Evolutionary conservation across 2,113 vertebrate species (phyloP).

Genomic region (Terrapene triunguis): DNA sequence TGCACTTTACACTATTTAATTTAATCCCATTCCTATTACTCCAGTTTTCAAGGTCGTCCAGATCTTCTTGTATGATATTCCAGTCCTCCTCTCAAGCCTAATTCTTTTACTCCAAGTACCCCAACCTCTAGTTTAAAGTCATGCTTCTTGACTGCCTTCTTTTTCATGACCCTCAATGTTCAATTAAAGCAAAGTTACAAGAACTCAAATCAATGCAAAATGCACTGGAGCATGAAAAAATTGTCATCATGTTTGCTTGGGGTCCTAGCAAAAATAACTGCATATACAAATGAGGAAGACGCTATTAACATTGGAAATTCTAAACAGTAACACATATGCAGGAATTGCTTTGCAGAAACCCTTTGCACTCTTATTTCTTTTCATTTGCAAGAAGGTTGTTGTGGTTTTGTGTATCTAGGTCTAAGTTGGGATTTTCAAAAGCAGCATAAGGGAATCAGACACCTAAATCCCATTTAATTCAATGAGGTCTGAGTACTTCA

Average conservation of each 20-base stretch:
- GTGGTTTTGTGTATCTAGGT: neutral
- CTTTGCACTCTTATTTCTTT: neutral
- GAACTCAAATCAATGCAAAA: neutral
- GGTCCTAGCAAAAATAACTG: neutral
- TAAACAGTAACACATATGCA: neutral
- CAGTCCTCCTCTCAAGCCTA: neutral
- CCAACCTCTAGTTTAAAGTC: neutral
- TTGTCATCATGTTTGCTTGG: neutral
- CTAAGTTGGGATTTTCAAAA: neutral
- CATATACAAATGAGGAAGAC: neutral
- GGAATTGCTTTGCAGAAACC: neutral
- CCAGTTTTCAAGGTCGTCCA: too few relatives aligned
- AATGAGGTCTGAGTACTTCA: neutral
- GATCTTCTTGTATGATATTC: too few relatives aligned
- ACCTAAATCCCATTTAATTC: neutral
- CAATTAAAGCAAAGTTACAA: neutral
- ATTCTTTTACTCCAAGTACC: neutral
- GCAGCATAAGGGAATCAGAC: neutral
- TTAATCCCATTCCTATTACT: too few relatives aligned
- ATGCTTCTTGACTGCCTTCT: neutral
- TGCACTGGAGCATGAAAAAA: fast-evolving
- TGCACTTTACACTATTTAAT: too few relatives aligned
- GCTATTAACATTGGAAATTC: neutral
- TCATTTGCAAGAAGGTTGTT: neutral
- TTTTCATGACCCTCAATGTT: neutral